These are phyloP conservation scores for Bostrychus sinensis DNA, from an alignment of 2,113 vertebrate species.

Conservation along the genomic window DNA sequence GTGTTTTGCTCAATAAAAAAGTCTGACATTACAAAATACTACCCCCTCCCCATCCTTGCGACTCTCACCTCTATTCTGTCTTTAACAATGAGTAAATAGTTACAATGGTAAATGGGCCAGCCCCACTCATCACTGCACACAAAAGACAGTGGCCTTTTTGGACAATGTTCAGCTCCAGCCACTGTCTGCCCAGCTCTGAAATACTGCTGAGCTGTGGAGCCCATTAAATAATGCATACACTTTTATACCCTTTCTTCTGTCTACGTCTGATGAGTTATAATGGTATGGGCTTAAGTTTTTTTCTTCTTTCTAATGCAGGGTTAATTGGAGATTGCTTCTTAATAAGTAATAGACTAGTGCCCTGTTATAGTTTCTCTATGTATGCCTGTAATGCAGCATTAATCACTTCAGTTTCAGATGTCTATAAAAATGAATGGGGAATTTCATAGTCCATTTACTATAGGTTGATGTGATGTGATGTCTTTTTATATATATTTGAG, in stretches of 20 bases:
- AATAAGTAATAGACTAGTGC: constrained; percentile 10
- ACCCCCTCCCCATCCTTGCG: constrained; percentile 24
- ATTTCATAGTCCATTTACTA: neutral
- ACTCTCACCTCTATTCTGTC: constrained; percentile 23
- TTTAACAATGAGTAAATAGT: constrained; percentile 21
- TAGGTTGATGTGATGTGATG: too few species aligned
- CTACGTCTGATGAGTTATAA: constrained; percentile 15
- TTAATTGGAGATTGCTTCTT: constrained; percentile 28
- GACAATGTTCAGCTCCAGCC: constrained; percentile 15
- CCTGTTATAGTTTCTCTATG: too few species aligned
- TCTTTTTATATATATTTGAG: too few species aligned
- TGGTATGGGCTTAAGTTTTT: constrained; percentile 6
- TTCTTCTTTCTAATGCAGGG: constrained; percentile 38
- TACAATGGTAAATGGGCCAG: constrained; percentile 12
- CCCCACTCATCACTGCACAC: constrained; percentile 38
- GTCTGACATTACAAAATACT: neutral
- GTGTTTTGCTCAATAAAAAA: neutral
- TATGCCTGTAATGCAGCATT: neutral
- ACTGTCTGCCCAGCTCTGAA: constrained; percentile 19
- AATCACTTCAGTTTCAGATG: constrained; percentile 18
- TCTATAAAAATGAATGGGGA: neutral
- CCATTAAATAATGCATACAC: constrained; percentile 37
- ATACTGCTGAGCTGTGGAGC: constrained; percentile 32
- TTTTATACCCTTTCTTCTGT: constrained; percentile 22
- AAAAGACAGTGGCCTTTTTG: constrained; percentile 11